Base-by-base conservation (phyloP, 2,797 vertebrate genomes). In the Uromys caudimaculatus region DNA sequence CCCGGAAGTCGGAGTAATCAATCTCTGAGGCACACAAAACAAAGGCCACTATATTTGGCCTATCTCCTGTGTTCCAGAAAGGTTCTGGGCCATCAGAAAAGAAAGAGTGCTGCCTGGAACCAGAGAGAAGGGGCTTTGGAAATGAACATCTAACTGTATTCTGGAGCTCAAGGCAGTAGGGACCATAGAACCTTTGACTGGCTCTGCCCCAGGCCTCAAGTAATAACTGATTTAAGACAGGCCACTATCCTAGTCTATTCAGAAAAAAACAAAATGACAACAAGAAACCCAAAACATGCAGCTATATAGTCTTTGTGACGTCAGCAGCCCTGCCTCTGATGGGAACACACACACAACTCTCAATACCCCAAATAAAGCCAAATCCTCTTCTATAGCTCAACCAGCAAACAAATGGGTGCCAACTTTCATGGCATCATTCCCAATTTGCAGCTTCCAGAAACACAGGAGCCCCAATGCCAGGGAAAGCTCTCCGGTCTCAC, bases 121-220 rank as follows among this genome's bases (percentile, higher is more conserved):
- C 60, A 83, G 50, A 75, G 29, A 95, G 73, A 90, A 76, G 58
- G 82, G 11, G n/a, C 47, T 89, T 90, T 79, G 93, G 75, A 93
- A 93, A 50, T 12, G 44, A 56, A 73, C 44, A 64, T 89, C 84
- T 93, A 62, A 78, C 24, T 88, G 17, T 88, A 62, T 89, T 91
- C 41, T 62, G 47, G 71, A 24, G 69, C 73, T 13, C 14, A 82
- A 58, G 73, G 35, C 64, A 90, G 47, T 12, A 75, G 6, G 47
- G 81, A 67, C 29, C 73, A 82, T 6, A 92, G 75, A 83, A 84
- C 69, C 29, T 87, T 64, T 69, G 64, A 83, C 10, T 81, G 47
- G 50, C 35, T 50, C 87, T 41, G 60, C 29, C 79, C 79, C 10
- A 82, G 88, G 54, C 81, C n/a, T 91, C 83, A 85, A 79, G 52